These are phyloP conservation scores for Melozone crissalis DNA, from an alignment of 2,113 vertebrate species.

Conservation along the genomic window DNA sequence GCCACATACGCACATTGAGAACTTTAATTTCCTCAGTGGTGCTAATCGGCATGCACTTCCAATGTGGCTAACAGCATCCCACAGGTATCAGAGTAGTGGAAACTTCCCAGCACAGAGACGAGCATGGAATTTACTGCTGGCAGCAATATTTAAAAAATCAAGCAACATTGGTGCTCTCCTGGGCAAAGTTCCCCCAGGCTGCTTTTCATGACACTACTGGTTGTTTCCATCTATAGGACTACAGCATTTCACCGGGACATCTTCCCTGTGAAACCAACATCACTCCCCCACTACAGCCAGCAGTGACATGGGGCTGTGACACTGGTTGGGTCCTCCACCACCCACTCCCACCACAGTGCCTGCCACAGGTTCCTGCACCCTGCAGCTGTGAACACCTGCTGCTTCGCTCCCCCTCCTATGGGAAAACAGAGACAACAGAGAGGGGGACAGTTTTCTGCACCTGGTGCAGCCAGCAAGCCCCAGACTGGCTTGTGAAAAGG, in stretches of 20 bases:
- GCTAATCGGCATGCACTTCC: neutral
- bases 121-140: neutral
- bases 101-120: neutral
- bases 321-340: neutral
- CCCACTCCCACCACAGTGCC: accelerated
- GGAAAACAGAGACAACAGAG: neutral
- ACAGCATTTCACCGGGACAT: neutral
- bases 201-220: neutral
- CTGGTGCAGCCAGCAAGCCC: neutral
- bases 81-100: neutral
- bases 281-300: neutral
- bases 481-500: neutral
- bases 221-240: neutral
- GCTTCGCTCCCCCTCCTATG: neutral
- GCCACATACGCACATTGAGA: neutral
- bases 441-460: neutral
- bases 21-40: conserved; percentile 8
- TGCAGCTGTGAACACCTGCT: neutral
- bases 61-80: neutral
- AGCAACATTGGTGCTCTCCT: neutral
- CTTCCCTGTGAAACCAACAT: accelerated
- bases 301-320: accelerated
- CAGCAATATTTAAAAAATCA: neutral
- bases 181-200: neutral
- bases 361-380: neutral